A percentile compares a stretch with the other conserved stretches of the same genome.
These are phyloP conservation scores for Drosophila buzzatii DNA, from an alignment of 2,888 invertebrate genomes.

Conservation along the genomic window DNA sequence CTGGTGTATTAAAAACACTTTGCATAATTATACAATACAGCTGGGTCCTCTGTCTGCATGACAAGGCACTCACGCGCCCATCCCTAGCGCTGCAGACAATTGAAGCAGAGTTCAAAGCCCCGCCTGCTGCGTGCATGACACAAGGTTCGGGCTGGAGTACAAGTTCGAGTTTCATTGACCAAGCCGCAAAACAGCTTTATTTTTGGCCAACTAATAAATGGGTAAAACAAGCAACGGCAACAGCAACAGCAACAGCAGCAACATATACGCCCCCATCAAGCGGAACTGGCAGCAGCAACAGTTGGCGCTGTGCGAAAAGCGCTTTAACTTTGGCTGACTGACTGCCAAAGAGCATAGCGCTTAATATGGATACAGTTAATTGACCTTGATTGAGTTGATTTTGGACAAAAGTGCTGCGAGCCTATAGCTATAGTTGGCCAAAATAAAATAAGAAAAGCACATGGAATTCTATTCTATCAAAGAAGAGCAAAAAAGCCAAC, in stretches of 20 bases:
- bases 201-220: slow-evolving; percentile 64
- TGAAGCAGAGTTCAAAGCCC: slow-evolving; percentile 67
- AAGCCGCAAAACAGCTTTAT: slow-evolving; percentile 58
- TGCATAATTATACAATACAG: slow-evolving; percentile 21
- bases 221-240: slow-evolving; percentile 25
- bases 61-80: slow-evolving; percentile 41
- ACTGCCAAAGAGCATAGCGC: slow-evolving; percentile 42
- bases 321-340: slow-evolving; percentile 40
- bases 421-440: slow-evolving; percentile 14
- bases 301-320: slow-evolving; percentile 64
- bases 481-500: not conserved
- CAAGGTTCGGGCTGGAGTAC: slow-evolving; percentile 40
- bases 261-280: slow-evolving; percentile 63
- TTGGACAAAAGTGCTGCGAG: slow-evolving; percentile 51
- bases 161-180: slow-evolving; percentile 69
- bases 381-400: slow-evolving; percentile 83
- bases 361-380: slow-evolving; percentile 83
- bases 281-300: slow-evolving; percentile 60
- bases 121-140: slow-evolving; percentile 40
- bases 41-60: slow-evolving; percentile 11
- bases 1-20: slow-evolving; percentile 1
- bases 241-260: slow-evolving; percentile 13
- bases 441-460: not conserved
- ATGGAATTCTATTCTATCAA: slow-evolving; percentile 2
- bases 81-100: slow-evolving; percentile 38